Base-by-base conservation (phyloP, 2,888 invertebrate species). In the Brenthis ino region DNA sequence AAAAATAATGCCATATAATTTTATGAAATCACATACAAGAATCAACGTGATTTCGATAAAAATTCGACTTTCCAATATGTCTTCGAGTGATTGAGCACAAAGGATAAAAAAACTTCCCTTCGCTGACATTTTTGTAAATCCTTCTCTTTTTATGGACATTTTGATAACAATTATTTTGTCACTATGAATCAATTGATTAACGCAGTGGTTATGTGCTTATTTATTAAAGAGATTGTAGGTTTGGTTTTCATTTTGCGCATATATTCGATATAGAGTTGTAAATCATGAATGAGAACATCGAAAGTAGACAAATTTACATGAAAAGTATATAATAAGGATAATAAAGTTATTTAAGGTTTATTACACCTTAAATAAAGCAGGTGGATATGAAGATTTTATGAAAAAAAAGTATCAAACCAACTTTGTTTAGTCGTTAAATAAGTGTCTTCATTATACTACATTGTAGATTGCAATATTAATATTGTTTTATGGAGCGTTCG, bases 31-130 rank as follows among this genome's bases (percentile, higher is more conserved):
- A 51, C 2, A 48, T 56, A 65, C 28, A n/a, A 5, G 57, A 54
- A 58, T 55, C 55, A 63, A 47, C 24, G 37, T 51, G 58, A 66
- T 58, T 65, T 20, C 67, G 70, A 70, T 67, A 68, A 68, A 65
- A 48, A 12, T 43, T 43, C 24, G 20, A 58, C 71, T 65, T 71
- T 68, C 53, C 37, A 71, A 71, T 68, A 61, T 67, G 64, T 67
- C 70, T 24, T 53, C n/a, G 20, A 57, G 43, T 67, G 71, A 72
- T 69, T 37, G 65, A 72, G 69, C 55, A 61, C 60, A 55, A 33
- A 67, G 67, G 65, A 72, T 65, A 69, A 67, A 65, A 43, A 43
- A 14, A 14, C 11, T 11, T 20, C 37, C 51, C 37, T 63, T 63
- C 53, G 53, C 63, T 51, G 33, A 63, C 54, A 63, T 63, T 63